A percentile compares a stretch with the other conserved stretches of the same genome.
Evolutionary conservation across 2,113 vertebrate species (phyloP).

Genomic region (Rhinogobius similis): DNA sequence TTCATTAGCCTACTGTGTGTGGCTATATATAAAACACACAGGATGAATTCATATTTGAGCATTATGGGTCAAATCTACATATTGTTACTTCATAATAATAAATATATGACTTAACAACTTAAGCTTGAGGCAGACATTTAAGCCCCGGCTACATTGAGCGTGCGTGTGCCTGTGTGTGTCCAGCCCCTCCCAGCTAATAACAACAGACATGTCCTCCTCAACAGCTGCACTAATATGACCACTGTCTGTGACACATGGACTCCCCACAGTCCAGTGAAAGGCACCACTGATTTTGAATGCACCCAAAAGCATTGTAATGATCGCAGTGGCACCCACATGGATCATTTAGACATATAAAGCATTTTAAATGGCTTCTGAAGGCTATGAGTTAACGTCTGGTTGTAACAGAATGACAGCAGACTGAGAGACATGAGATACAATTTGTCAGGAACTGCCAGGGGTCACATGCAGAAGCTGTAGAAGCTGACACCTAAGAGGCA

Average conservation of each 20-base stretch:
- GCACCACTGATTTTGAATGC: conserved; percentile 46
- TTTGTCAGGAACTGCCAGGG: conserved; percentile 22
- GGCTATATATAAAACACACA: not conserved
- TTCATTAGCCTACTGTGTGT: not conserved
- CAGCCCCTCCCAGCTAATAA: conserved; percentile 66
- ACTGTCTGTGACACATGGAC: conserved; percentile 67
- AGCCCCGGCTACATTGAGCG: conserved; percentile 19
- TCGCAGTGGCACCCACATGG: conserved; percentile 11
- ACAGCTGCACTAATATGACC: conserved; percentile 78
- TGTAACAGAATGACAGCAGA: conserved; percentile 31
- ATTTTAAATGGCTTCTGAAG: conserved; percentile 10
- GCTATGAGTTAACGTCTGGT: conserved; percentile 23
- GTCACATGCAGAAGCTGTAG: conserved; percentile 43
- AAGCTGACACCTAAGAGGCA: conserved; percentile 56
- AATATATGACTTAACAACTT: not conserved
- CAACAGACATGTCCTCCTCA: conserved; percentile 72
- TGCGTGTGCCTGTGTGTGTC: conserved; percentile 43
- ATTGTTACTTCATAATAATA: not conserved
- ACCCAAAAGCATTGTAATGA: conserved; percentile 30
- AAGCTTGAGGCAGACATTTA: not conserved
- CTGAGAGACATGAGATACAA: conserved; percentile 21
- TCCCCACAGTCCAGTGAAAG: conserved; percentile 54
- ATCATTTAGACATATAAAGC: conserved; percentile 10
- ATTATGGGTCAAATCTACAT: not conserved
- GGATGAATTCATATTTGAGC: not conserved